Conservation (phyloP, 2,113 vertebrate species). For the Ifrita kowaldi region DNA sequence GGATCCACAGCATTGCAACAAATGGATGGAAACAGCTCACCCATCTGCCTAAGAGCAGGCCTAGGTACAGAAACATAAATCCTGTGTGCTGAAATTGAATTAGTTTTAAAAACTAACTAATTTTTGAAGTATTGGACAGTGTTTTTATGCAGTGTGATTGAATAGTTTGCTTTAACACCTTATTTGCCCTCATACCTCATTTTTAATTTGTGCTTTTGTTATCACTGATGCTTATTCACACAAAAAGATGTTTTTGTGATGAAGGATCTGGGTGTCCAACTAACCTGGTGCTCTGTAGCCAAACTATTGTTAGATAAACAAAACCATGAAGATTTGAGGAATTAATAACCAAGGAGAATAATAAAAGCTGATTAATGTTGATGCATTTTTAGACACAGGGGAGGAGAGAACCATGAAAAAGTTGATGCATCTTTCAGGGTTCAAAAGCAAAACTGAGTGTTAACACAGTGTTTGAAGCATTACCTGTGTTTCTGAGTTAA, state of each 20-base stretch:
- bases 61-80: conserved; percentile 74
- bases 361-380: neutral
- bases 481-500: neutral
- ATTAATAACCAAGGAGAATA: neutral
- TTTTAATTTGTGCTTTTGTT: neutral
- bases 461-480: neutral
- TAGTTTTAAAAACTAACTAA: neutral
- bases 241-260: neutral
- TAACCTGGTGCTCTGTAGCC: neutral
- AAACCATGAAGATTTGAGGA: neutral
- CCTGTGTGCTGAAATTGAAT: neutral
- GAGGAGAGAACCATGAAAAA: neutral
- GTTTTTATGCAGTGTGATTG: neutral
- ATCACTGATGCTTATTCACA: neutral
- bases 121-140: neutral
- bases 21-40: conserved; percentile 86
- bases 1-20: conserved; percentile 82
- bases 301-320: neutral
- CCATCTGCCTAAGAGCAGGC: conserved; percentile 84
- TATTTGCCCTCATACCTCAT: neutral
- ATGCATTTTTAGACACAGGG: neutral
- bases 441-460: neutral
- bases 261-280: neutral
- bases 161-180: neutral
- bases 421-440: neutral